Evolutionary conservation across 1,140 invertebrate species (phyloP).

Genomic region (Diplogasteroides magnus): DNA sequence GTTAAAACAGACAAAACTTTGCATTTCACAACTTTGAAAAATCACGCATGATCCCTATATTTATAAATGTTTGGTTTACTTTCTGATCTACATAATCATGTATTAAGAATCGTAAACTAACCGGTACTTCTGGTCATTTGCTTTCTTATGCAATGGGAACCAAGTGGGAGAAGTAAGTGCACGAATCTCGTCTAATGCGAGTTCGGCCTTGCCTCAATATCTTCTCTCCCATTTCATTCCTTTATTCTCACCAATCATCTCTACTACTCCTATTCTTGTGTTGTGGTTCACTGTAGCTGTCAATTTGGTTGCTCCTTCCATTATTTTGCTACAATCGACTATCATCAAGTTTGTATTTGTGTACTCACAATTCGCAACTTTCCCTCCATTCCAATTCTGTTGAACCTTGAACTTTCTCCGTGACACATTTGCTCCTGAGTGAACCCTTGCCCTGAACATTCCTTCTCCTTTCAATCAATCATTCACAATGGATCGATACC

Average conservation of each 20-base stretch:
- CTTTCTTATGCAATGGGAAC: conserved; percentile 23
- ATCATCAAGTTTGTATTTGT: neutral
- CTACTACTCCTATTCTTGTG: neutral
- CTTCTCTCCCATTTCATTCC: neutral
- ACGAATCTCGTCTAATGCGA: neutral
- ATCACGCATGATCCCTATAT: no score
- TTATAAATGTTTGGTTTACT: no score
- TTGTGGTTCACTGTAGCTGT: neutral
- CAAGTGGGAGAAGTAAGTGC: conserved; percentile 10
- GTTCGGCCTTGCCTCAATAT: neutral
- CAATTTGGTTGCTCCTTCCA: neutral
- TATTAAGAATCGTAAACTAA: neutral
- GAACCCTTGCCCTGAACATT: conserved; percentile 19
- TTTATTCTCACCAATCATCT: neutral
- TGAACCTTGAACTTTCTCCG: conserved; percentile 3
- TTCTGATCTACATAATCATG: no score
- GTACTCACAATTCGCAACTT: conserved; percentile 20
- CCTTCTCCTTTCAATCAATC: neutral
- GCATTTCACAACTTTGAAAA: no score
- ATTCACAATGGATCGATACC: neutral
- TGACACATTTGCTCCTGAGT: conserved; percentile 11
- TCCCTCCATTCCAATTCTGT: conserved; percentile 21
- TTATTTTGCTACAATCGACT: neutral
- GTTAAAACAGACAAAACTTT: no score
- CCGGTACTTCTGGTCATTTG: conserved; percentile 17